phyloP scores from a whole-genome alignment of 2,797 vertebrate species.

The Otus scops region DNA sequence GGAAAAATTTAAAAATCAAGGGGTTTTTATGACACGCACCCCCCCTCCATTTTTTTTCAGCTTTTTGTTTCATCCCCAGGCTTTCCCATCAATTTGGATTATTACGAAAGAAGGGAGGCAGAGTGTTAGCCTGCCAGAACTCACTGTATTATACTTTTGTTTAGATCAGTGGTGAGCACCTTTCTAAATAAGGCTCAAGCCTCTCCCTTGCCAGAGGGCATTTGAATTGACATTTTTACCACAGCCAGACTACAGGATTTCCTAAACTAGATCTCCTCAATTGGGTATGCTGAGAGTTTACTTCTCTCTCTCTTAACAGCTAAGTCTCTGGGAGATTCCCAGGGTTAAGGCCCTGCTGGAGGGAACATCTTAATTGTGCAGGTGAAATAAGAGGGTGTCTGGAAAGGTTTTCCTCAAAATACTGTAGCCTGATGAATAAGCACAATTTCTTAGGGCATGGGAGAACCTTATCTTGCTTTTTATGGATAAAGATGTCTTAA shows the following conservation, averaged over 20 bases:
- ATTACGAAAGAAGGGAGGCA: neutral
- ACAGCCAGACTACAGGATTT: neutral
- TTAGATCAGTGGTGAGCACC: neutral
- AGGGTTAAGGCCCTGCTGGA: neutral
- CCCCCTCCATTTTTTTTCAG: rapidly evolving
- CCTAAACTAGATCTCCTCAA: neutral
- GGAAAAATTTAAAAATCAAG: neutral
- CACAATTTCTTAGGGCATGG: neutral
- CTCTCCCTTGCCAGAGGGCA: neutral
- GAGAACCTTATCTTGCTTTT: neutral
- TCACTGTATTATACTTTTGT: neutral
- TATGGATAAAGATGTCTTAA: neutral
- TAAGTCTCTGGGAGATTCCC: rapidly evolving
- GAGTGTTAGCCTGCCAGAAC: neutral
- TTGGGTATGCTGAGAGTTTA: neutral
- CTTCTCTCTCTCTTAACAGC: too few relatives aligned
- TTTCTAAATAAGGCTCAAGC: neutral
- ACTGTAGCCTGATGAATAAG: neutral
- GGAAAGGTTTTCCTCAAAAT: neutral
- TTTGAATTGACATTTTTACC: neutral
- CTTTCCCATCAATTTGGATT: neutral
- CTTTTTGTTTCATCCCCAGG: neutral
- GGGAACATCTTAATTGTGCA: neutral
- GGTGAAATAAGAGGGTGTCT: neutral
- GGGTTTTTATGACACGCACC: neutral